A percentile compares a stretch with the other conserved stretches of the same genome.
phyloP scores from a whole-genome alignment of 35 echinoderm and acorn worm genomes.

The Stichopus chloronotus region DNA sequence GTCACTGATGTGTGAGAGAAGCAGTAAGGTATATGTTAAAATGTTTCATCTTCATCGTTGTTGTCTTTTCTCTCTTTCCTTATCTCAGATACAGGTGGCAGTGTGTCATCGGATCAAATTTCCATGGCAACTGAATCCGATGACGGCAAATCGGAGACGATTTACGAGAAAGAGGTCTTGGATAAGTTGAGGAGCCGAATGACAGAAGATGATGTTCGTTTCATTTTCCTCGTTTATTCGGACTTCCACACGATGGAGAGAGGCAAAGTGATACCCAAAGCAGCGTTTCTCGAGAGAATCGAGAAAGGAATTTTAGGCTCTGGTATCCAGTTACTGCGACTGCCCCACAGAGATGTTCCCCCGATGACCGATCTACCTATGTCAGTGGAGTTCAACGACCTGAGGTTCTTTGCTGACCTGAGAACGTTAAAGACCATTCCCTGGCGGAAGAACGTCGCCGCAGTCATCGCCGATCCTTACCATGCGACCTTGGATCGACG shows the following conservation, averaged over 20 bases:
- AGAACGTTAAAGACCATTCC: constrained; percentile 34
- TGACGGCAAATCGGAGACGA: neutral
- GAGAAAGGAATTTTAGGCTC: neutral
- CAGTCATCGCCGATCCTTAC: constrained; percentile 25
- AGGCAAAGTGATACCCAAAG: neutral
- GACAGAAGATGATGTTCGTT: neutral
- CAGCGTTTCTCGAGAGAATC: neutral
- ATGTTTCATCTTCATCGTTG: no score
- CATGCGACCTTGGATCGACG: neutral
- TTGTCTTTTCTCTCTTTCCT: no score
- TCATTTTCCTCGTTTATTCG: constrained; percentile 15
- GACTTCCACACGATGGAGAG: constrained; percentile 26
- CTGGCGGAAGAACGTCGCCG: constrained; percentile 11
- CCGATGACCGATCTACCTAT: neutral
- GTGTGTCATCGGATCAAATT: no score
- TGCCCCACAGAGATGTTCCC: neutral
- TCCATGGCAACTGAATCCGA: neutral
- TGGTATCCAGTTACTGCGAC: neutral
- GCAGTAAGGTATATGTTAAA: no score
- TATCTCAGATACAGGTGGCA: no score
- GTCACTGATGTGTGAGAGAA: no score
- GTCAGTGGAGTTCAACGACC: neutral
- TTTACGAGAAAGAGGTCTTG: neutral
- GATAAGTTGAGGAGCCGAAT: neutral
- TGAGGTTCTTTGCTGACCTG: constrained; percentile 33